These are phyloP conservation scores for Fragum whitleyi DNA, from an alignment of 2,888 invertebrate species.

Conservation along the genomic window DNA sequence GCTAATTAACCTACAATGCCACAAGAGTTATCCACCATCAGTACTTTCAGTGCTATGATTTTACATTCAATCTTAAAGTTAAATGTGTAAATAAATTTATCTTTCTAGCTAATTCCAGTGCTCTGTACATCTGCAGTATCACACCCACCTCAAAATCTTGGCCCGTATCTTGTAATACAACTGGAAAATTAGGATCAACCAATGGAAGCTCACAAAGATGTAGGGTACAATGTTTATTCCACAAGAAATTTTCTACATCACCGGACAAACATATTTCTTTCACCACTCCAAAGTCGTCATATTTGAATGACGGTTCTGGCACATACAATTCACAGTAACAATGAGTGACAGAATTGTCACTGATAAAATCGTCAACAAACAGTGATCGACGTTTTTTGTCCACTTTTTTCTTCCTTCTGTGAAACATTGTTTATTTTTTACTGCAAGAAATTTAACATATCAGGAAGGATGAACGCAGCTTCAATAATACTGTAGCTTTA, in stretches of 20 bases:
- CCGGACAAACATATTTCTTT: slow-evolving; percentile 42
- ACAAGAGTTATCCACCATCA: too few relatives aligned
- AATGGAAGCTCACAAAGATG: slow-evolving; percentile 52
- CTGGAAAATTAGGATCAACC: slow-evolving; percentile 13
- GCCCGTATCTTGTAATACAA: slow-evolving; percentile 47
- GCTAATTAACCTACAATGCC: too few relatives aligned
- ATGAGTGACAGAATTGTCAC: slow-evolving; percentile 38
- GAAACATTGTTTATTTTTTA: not conserved
- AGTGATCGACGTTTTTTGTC: slow-evolving; percentile 35
- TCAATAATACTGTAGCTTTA: too few relatives aligned
- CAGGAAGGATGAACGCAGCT: too few relatives aligned
- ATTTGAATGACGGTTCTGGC: slow-evolving; percentile 45
- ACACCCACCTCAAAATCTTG: slow-evolving; percentile 52
- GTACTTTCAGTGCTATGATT: too few relatives aligned
- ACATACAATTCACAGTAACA: slow-evolving; percentile 55
- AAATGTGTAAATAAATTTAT: too few relatives aligned
- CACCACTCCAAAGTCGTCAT: slow-evolving; percentile 40
- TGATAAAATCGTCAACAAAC: slow-evolving; percentile 50
- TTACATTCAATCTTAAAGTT: too few relatives aligned
- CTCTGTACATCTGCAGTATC: too few relatives aligned
- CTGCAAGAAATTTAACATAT: too few relatives aligned
- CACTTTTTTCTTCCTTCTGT: slow-evolving; percentile 15
- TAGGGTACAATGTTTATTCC: slow-evolving; percentile 49
- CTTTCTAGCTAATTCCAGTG: too few relatives aligned
- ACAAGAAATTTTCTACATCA: slow-evolving; percentile 24